Base-by-base conservation (phyloP, 1,140 invertebrate species). In the Drosophila dunni region DNA sequence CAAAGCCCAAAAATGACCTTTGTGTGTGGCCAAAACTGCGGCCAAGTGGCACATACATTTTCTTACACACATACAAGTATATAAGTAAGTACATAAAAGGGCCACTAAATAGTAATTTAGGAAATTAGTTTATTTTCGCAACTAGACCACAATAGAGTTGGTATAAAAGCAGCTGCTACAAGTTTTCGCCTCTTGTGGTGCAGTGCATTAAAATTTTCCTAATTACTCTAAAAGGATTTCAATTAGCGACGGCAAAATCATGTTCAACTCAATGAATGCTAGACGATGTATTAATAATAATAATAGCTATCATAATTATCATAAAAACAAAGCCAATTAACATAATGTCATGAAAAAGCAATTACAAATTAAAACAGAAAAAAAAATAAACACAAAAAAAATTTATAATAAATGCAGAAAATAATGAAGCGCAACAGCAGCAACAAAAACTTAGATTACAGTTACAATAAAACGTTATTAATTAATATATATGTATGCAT, bases 211-310 rank as follows among this genome's bases (percentile, higher is more conserved):
- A 54, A 81, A 69, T 66, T 74, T 88, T 88, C 67, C 63, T 79
- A 86, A 86, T 88, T 88, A 89, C 73, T 77, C 73, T 88, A 88
- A 88, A 88, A 88, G 83, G 83, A 88, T 88, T 88, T 88, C 79
- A 83, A 88, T 88, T 88, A 89, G 66, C 51, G 63, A 64, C 73
- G 72, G 2, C 17, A 63, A 70, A 86, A 79, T 79, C 72, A 53
- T 73, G 78, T 82, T 79, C 61, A 40, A 51, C 53, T 48, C 44
- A 24, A 57, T 62, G 57, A 10, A 46, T 33, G 38, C 42, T 13
- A 34, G 10, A 42, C 46, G 33, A 15, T 11, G 56, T 65, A 71
- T 50, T 42, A 69, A 50, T 69, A 74, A 56, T 62, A 74, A 42
- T 60, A 73, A 74, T 79, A 76, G 61, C 48, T 33, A 53, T 61